Percentiles rank a stretch among this genome's conserved stretches.
Conservation (phyloP, 2,888 invertebrate genomes). For the Phalangium opilio region DNA sequence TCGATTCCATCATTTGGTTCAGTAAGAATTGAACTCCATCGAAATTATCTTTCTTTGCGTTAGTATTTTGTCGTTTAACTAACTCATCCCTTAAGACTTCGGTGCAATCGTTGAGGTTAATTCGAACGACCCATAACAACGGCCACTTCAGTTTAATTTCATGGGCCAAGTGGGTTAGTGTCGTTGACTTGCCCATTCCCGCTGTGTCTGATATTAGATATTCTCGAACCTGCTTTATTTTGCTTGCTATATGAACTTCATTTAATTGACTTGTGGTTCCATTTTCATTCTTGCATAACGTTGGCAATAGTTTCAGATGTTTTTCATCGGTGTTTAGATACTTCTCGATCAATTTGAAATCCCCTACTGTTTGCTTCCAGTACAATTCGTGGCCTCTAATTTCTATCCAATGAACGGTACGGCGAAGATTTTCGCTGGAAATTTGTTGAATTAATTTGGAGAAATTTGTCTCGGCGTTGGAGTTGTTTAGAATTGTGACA, state of each 20-base stretch:
- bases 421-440: neutral
- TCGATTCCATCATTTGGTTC: no score
- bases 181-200: slow-evolving; percentile 3
- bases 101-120: neutral
- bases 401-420: slow-evolving; percentile 1
- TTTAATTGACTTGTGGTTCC: no score
- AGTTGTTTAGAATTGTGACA: no score
- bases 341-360: neutral
- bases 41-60: neutral
- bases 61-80: neutral
- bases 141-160: neutral
- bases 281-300: no score
- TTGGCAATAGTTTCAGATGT: no score
- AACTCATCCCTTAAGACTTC: neutral
- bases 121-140: neutral
- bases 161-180: neutral
- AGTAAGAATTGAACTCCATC: neutral
- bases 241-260: no score
- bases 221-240: no score
- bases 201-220: neutral
- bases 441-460: no score
- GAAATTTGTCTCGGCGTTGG: no score
- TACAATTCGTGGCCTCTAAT: neutral
- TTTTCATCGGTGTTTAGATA: neutral
- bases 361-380: neutral